Conservation (phyloP, 2,113 vertebrate genomes). For the Puntigrus tetrazona region DNA sequence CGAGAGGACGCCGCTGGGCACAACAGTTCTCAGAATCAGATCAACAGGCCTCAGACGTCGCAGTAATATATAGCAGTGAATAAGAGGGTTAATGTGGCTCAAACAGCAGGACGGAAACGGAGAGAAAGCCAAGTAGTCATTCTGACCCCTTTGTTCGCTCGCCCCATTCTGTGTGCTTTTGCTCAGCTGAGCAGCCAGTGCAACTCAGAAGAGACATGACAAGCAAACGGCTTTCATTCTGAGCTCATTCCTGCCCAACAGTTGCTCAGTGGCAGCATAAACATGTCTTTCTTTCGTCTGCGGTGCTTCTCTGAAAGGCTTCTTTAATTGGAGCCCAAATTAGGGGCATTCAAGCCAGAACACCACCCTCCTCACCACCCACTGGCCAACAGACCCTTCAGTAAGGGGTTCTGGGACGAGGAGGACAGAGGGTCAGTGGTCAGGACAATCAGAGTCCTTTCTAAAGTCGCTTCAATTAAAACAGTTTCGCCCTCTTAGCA, state of each 20-base stretch:
- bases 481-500: constrained; percentile 59
- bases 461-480: constrained; percentile 71
- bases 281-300: constrained; percentile 75
- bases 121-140: not conserved
- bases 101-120: constrained; percentile 13
- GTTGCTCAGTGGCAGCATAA: constrained; percentile 73
- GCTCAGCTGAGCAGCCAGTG: constrained; percentile 58
- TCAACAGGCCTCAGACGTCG: constrained; percentile 26
- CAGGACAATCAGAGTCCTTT: constrained; percentile 69
- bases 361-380: constrained; percentile 49
- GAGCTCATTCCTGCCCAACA: constrained; percentile 60
- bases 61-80: constrained; percentile 8
- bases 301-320: constrained; percentile 72
- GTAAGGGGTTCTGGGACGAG: constrained; percentile 67
- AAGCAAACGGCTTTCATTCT: constrained; percentile 62
- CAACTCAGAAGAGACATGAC: constrained; percentile 63
- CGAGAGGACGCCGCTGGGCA: constrained; percentile 27
- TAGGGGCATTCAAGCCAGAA: constrained; percentile 59
- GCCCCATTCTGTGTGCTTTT: constrained; percentile 37
- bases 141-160: constrained; percentile 33
- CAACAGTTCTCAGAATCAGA: constrained; percentile 31
- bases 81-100: constrained; percentile 20
- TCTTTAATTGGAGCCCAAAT: constrained; percentile 75
- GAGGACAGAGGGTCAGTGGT: constrained; percentile 65
- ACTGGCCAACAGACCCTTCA: constrained; percentile 58